Percentiles rank a stretch among this genome's conserved stretches.
Conservation (phyloP, 2,113 vertebrate genomes). For the Melanostigma gelatinosum region DNA sequence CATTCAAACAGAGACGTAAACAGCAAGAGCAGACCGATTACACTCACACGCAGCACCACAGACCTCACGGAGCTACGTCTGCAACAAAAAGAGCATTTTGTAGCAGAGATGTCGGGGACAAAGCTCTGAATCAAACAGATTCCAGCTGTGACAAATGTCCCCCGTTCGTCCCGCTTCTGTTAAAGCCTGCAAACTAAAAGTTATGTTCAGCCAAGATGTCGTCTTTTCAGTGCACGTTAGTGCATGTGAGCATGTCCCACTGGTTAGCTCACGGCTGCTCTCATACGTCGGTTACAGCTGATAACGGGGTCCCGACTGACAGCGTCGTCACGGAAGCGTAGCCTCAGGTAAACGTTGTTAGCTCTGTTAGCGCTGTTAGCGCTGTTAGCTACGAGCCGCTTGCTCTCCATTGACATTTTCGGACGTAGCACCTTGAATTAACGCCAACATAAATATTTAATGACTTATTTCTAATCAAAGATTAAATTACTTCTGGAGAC, state of each 20-base stretch:
- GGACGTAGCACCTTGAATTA: background rate
- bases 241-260: background rate
- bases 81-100: slow-evolving; percentile 19
- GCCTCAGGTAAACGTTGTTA: background rate
- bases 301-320: background rate
- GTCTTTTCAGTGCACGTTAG: background rate
- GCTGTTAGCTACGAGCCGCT: background rate
- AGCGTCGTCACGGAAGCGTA: background rate
- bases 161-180: slow-evolving; percentile 6
- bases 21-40: slow-evolving; percentile 2
- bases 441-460: background rate
- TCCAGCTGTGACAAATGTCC: slow-evolving; percentile 33
- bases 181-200: slow-evolving; percentile 19
- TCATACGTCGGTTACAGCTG: background rate
- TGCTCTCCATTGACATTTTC: background rate
- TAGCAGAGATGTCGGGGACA: background rate
- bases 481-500: background rate
- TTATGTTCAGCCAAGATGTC: background rate
- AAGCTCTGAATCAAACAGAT: slow-evolving; percentile 13
- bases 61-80: background rate
- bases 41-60: background rate
- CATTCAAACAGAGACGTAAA: slow-evolving; percentile 6
- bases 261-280: background rate
- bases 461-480: background rate
- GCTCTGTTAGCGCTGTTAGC: background rate